These are phyloP conservation scores for Hafferia zeledoni DNA, from an alignment of 2,797 vertebrate species.

Conservation along the genomic window DNA sequence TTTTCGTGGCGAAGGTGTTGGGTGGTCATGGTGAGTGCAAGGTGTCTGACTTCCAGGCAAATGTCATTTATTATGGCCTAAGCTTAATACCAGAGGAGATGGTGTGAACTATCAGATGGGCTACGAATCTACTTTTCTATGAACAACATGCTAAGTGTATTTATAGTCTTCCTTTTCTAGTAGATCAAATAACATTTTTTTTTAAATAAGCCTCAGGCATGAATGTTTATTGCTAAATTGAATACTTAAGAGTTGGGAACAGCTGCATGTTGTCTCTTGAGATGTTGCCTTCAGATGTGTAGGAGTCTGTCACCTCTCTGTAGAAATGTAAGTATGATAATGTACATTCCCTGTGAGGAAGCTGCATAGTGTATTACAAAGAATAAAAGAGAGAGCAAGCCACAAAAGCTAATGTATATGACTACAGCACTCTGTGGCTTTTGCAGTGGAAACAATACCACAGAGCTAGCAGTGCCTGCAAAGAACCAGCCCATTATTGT, in stretches of 20 bases:
- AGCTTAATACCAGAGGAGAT: background rate
- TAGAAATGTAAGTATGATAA: background rate
- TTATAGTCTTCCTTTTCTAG: background rate
- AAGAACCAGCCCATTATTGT: background rate
- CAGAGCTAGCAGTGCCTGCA: background rate
- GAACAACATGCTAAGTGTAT: background rate
- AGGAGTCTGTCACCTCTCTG: background rate
- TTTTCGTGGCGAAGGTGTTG: background rate
- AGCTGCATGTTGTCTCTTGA: background rate
- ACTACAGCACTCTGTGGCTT: background rate
- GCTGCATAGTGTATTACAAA: background rate
- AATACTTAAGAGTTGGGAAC: background rate
- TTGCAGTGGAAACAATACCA: background rate
- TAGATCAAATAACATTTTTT: background rate
- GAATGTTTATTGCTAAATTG: conserved; percentile 2
- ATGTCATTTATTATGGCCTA: background rate
- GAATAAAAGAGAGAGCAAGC: background rate
- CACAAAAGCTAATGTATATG: background rate
- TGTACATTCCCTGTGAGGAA: background rate
- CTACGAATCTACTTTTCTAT: background rate
- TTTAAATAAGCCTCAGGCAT: background rate
- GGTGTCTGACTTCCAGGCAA: background rate
- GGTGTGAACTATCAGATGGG: background rate
- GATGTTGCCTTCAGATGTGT: background rate
- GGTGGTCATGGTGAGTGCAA: background rate